These are phyloP conservation scores for Hormaphis cornu DNA, from an alignment of 1,140 invertebrate species.

Conservation along the genomic window DNA sequence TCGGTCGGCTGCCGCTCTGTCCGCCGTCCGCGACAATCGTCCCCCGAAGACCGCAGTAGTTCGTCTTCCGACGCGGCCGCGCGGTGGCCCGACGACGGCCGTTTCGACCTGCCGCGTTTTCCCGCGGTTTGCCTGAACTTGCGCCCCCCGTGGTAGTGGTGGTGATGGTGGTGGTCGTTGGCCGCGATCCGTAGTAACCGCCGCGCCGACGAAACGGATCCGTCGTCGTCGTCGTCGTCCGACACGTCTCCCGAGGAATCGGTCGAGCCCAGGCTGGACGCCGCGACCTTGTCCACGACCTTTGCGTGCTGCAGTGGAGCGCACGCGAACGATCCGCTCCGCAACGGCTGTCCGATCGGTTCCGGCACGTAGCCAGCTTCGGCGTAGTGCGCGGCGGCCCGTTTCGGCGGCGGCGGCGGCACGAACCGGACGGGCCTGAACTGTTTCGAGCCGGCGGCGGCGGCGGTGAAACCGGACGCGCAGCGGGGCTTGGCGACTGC, in stretches of 20 bases:
- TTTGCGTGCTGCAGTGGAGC: not conserved
- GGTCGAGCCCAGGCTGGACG: constrained; percentile 37
- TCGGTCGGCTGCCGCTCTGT: not conserved
- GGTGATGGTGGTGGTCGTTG: constrained; percentile 2
- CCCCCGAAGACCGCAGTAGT: too few species aligned
- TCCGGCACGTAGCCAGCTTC: constrained; percentile 27
- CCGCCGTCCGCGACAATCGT: not conserved
- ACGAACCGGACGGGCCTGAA: constrained; percentile 22
- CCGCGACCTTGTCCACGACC: not conserved
- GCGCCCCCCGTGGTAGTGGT: too few species aligned
- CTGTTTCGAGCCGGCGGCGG: not conserved
- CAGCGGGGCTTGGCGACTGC: too few species aligned
- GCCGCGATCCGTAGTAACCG: not conserved
- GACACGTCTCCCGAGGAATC: constrained; percentile 38
- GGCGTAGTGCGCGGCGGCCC: constrained; percentile 38
- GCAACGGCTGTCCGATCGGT: constrained; percentile 42
- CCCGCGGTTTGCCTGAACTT: not conserved
- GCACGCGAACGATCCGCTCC: constrained; percentile 16
- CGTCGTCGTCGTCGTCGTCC: constrained; percentile 18
- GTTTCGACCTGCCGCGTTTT: constrained; percentile 26
- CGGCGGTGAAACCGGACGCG: not conserved
- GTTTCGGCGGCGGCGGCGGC: constrained; percentile 44
- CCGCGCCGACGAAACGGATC: constrained; percentile 1
- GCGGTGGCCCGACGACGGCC: not conserved
- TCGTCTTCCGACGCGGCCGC: not conserved